A percentile compares a stretch with the other conserved stretches of the same genome.
Evolutionary conservation across 2,797 vertebrate genomes (phyloP).

Genomic region (Sebastiscus albofasciatus): DNA sequence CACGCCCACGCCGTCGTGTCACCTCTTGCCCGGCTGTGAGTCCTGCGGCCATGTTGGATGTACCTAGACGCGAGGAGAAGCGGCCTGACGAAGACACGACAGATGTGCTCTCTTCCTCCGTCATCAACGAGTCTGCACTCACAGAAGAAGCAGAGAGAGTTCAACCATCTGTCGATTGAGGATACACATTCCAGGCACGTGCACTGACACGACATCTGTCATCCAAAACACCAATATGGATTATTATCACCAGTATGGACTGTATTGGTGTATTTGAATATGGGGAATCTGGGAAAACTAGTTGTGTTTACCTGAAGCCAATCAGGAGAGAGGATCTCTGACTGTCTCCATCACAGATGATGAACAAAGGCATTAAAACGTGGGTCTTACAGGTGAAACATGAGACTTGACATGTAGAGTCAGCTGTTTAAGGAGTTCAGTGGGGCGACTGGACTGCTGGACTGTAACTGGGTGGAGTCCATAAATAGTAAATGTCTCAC

Average conservation of each 20-base stretch:
- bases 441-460: not conserved
- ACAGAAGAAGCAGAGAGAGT: not conserved
- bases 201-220: conserved; percentile 25
- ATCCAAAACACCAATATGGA: not conserved
- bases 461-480: not conserved
- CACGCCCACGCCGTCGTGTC: conserved; percentile 40
- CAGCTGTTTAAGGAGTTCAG: not conserved
- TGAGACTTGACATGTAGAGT: not conserved
- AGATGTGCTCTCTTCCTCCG: conserved; percentile 12
- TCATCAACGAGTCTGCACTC: not conserved
- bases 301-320: not conserved
- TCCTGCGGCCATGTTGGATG: conserved; percentile 51
- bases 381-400: not conserved
- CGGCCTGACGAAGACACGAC: conserved; percentile 6
- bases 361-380: not conserved
- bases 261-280: not conserved
- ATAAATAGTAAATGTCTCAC: not conserved
- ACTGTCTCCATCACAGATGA: not conserved
- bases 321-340: not conserved
- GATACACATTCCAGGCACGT: conserved; percentile 30
- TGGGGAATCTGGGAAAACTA: not conserved
- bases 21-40: conserved; percentile 44
- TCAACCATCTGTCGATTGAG: conserved; percentile 34
- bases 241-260: not conserved
- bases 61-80: not conserved